Base-by-base conservation (phyloP, 1,140 invertebrate genomes). In the Penaeus indicus region DNA sequence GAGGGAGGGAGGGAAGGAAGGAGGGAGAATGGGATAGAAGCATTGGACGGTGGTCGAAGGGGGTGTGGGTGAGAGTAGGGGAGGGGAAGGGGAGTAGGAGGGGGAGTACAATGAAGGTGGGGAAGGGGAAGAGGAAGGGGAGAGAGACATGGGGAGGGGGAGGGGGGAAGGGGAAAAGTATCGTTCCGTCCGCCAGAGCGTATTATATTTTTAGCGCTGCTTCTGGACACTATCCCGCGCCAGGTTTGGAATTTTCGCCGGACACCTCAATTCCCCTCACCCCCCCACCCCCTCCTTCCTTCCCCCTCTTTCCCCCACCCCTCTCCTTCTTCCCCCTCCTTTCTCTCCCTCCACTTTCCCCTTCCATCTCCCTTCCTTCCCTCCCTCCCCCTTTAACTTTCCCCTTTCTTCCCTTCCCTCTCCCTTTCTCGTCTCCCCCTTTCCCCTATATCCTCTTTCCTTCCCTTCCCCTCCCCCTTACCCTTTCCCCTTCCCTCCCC, bases 211-310 rank as follows among this genome's bases (percentile, higher is more conserved):
- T 62, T 13, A 25, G 80, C 54, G 47, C 63, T 22, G 62, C 47
- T 62, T 82, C 54, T 62, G 38, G 80, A 62, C 80, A 82, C 54
- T 62, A 82, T n/a, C 63, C 64, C 54, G 54, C 42, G 42, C 42
- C 42, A 47, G 42, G 42, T 47, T 47, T 47, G 42, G 42, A 47
- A 47, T 47, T 10, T 47, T 47, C 42, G 42, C 42, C 42, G 42
- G 42, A 47, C 42, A 47, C n/a, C 38, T 27, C 60, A 62, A 27
- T 72, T 72, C 27, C 32, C 63, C 60, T 25, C 18, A 47, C 62
- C 64, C 42, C 38, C 19, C 62, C 32, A 25, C 64, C 64, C 64
- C 64, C 13, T 7, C 3, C 27, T 13, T 13, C 13, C 13, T 13
- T 13, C 27, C 64, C 64, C 3, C 13, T 69, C 4, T 7, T 13